Evolutionary conservation across 2,797 vertebrate species (phyloP), one percentile per base, ranked within the genome.

Genomic region (Eulemur albifrons): DNA sequence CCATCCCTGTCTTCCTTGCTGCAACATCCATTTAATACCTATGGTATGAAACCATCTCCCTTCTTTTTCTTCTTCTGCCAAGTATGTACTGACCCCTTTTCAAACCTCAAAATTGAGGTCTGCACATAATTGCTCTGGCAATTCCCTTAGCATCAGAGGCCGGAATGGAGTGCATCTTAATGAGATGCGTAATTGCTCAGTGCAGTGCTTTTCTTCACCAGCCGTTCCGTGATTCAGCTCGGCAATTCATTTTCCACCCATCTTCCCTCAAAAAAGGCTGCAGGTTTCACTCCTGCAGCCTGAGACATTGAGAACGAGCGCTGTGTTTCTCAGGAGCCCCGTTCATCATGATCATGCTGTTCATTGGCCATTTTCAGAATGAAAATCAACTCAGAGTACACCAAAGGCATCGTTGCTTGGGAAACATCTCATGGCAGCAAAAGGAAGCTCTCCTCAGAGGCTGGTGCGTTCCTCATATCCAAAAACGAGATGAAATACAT

Each of bases 121-220:
- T 84, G 89, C 52, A 59, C 63, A 11, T 88, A 94, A 96, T 86
- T 27, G 76, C 77, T 93, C 92, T 43, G 93, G 72, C 18, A 77
- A 81, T 93, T 84, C 87, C 59, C 84, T 25, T 30, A 30, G 48
- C 1, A 2, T 67, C 3, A 7, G 0, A 54, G 35, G 59, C 75
- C 5, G 10, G 92, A 79, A 21, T 15, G 0, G 48, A 67, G 85
- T 18, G 84, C 94, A 72, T 96, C 94, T 76, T 45, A 65, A 95
- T 76, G 92, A 96, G 94, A 87, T 57, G 57, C 90, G 35, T 77
- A 93, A 76, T 52, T 43, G 38, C 0, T 7, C 80, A 25, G 80
- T 45, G 81, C 93, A 12, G 43, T 9, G 88, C 83, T 94, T 92
- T 0, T 0, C 40, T 83, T 91, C 48, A 30, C 75, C 40, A 9